Percentiles rank a stretch among this genome's conserved stretches.
phyloP scores from a whole-genome alignment of 2,113 vertebrate species.

The Scomber scombrus region DNA sequence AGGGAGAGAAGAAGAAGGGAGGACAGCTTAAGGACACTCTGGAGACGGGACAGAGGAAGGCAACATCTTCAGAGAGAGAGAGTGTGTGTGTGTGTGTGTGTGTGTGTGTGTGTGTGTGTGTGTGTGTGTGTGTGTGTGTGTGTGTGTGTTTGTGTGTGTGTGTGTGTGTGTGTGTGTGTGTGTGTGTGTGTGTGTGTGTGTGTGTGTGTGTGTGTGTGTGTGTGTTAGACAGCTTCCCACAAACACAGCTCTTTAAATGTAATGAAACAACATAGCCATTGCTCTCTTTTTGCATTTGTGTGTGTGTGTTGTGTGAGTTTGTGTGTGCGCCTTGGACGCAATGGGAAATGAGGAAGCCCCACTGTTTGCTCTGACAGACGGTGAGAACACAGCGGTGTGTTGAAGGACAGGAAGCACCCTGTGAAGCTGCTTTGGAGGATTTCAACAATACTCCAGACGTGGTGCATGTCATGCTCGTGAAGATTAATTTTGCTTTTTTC shows the following conservation, averaged over 20 bases:
- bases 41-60: slow-evolving; percentile 28
- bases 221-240: slow-evolving; percentile 6
- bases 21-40: slow-evolving; percentile 49
- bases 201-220: background rate
- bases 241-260: slow-evolving; percentile 8
- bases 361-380: slow-evolving; percentile 58
- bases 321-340: background rate
- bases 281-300: background rate
- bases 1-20: slow-evolving; percentile 18
- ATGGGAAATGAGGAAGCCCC: slow-evolving; percentile 39
- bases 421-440: slow-evolving; percentile 23
- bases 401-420: slow-evolving; percentile 41
- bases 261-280: slow-evolving; percentile 7
- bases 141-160: background rate
- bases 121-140: background rate
- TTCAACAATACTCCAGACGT: slow-evolving; percentile 7
- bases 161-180: background rate
- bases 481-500: slow-evolving; percentile 34
- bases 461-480: background rate
- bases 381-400: slow-evolving; percentile 12
- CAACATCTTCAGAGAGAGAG: slow-evolving; percentile 25
- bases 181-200: background rate
- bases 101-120: background rate
- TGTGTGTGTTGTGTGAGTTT: background rate
- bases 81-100: background rate